These are phyloP conservation scores for Apus apus DNA, from an alignment of 2,113 vertebrate genomes.

Conservation along the genomic window DNA sequence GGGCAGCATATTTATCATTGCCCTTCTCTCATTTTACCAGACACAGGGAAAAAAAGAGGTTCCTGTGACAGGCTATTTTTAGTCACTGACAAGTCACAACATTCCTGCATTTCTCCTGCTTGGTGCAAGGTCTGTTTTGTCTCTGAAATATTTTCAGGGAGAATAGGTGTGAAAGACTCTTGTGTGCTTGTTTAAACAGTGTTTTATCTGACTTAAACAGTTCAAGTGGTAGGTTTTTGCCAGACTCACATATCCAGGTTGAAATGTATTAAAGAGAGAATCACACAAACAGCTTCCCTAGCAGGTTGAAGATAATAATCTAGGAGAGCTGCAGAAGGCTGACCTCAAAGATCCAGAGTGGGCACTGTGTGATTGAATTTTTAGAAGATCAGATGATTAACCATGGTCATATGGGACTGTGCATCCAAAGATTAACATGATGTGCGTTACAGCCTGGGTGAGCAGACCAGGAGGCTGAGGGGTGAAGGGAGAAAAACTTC, in stretches of 20 bases:
- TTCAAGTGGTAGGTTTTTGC: background rate
- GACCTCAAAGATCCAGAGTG: background rate
- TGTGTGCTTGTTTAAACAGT: background rate
- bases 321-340: background rate
- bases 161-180: background rate
- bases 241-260: background rate
- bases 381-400: background rate
- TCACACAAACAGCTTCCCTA: background rate
- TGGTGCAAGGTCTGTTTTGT: background rate
- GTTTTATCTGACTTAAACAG: constrained; percentile 27
- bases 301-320: background rate
- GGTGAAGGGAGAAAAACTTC: background rate
- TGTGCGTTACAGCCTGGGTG: background rate
- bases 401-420: background rate
- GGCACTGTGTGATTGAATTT: background rate
- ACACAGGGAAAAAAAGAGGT: background rate
- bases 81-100: background rate
- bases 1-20: background rate
- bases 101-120: background rate
- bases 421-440: background rate
- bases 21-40: background rate
- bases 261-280: background rate
- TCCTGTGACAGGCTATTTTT: background rate
- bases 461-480: background rate
- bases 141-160: constrained; percentile 1